phyloP scores from a whole-genome alignment of 2,888 invertebrate genomes.

The Coelopa pilipes region DNA sequence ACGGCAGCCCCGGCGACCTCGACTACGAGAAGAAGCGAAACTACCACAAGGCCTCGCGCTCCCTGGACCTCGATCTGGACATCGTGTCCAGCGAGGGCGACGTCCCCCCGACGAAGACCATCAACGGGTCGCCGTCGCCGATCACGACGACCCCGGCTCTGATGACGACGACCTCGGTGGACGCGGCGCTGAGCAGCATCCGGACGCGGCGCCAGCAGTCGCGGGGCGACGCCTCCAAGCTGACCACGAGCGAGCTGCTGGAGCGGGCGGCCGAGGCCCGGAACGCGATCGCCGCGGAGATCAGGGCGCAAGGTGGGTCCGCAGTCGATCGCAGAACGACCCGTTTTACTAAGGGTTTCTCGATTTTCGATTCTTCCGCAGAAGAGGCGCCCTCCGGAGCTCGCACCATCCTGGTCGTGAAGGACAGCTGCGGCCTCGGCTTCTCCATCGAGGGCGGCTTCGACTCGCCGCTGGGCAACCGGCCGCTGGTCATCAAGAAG shows the following conservation, averaged over 20 bases:
- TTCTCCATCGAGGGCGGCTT: constrained; percentile 95
- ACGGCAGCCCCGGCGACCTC: constrained; percentile 56
- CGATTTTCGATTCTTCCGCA: constrained; percentile 21
- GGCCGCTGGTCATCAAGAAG: constrained; percentile 90
- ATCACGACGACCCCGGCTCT: constrained; percentile 33
- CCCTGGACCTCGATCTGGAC: constrained; percentile 65
- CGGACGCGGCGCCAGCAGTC: constrained; percentile 62
- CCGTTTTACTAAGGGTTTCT: too few species aligned
- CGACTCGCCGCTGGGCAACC: constrained; percentile 89
- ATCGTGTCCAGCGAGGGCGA: constrained; percentile 62
- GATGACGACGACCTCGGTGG: constrained; percentile 43
- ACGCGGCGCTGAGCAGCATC: constrained; percentile 57
- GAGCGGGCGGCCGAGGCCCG: constrained; percentile 64
- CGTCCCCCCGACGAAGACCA: constrained; percentile 45
- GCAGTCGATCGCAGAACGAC: too few species aligned
- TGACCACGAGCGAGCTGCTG: constrained; percentile 63
- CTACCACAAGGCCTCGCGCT: constrained; percentile 66
- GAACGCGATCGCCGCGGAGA: constrained; percentile 64
- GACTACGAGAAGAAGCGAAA: constrained; percentile 63
- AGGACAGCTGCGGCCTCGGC: constrained; percentile 89
- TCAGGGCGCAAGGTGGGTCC: constrained; percentile 61
- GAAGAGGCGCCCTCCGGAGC: constrained; percentile 59
- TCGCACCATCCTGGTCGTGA: constrained; percentile 62
- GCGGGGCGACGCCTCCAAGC: constrained; percentile 61
- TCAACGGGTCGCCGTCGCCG: constrained; percentile 57